These are phyloP conservation scores for Frankliniella fusca DNA, from an alignment of 2,888 invertebrate genomes.

Conservation along the genomic window DNA sequence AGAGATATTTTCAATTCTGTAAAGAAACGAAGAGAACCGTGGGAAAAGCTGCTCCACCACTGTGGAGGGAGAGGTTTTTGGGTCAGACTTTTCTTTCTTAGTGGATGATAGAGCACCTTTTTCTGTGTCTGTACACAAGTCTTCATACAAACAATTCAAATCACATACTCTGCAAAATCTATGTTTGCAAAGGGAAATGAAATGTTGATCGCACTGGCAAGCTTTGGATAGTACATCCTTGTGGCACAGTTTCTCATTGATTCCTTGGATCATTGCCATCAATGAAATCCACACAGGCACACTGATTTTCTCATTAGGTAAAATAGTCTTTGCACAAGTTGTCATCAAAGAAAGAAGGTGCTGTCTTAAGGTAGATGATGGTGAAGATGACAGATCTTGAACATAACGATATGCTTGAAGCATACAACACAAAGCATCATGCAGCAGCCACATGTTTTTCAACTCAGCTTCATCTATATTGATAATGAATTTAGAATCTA, in stretches of 20 bases:
- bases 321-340: not conserved
- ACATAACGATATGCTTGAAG: not conserved
- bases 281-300: not conserved
- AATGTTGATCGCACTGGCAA: not conserved
- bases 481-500: not conserved
- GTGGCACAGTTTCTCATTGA: not conserved
- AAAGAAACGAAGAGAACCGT: not conserved
- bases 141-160: not conserved
- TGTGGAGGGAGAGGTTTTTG: not conserved
- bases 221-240: not conserved
- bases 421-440: slow-evolving; percentile 1
- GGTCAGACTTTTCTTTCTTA: not conserved
- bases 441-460: not conserved
- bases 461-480: not conserved
- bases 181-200: not conserved
- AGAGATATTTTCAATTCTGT: not conserved
- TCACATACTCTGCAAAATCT: slow-evolving; percentile 1
- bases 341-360: not conserved
- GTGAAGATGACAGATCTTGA: not conserved
- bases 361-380: not conserved
- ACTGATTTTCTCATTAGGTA: not conserved
- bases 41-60: not conserved
- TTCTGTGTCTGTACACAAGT: not conserved
- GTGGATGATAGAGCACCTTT: not conserved
- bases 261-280: not conserved